Evolutionary conservation across 2,797 vertebrate species (phyloP).

Genomic region (Pelobates cultripes): DNA sequence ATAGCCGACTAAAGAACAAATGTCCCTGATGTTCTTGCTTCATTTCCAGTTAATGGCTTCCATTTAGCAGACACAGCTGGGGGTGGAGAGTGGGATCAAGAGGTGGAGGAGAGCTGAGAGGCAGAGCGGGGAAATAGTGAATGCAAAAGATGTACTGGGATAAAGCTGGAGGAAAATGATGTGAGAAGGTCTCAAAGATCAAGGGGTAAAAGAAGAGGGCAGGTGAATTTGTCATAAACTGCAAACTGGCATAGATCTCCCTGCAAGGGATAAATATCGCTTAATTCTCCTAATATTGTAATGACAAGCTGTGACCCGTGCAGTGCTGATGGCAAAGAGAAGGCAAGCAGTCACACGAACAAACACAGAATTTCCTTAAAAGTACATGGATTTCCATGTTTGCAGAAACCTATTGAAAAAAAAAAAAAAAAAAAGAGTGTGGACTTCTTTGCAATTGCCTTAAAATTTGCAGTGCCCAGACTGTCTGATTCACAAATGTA

Average conservation of each 20-base stretch:
- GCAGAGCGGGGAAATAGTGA: background rate
- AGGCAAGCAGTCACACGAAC: too few species aligned
- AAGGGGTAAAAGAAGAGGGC: background rate
- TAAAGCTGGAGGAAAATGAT: background rate
- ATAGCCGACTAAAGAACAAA: slow-evolving; percentile 61
- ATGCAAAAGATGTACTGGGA: background rate
- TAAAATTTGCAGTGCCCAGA: too few species aligned
- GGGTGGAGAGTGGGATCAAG: slow-evolving; percentile 10
- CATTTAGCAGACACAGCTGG: slow-evolving; percentile 63
- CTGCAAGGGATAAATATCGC: background rate
- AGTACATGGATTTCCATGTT: too few species aligned
- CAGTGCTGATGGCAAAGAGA: too few species aligned
- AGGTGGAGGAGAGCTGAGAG: background rate
- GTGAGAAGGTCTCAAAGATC: background rate
- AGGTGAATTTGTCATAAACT: background rate
- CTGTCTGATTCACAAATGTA: too few species aligned
- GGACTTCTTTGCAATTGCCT: too few species aligned
- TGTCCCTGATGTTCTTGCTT: slow-evolving; percentile 61
- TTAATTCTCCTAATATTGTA: background rate
- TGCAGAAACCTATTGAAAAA: too few species aligned
- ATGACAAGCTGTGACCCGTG: background rate
- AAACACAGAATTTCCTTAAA: too few species aligned
- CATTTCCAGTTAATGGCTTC: slow-evolving; percentile 66
- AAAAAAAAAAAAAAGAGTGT: too few species aligned
- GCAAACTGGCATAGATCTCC: background rate